Base-by-base conservation (phyloP, 2,113 vertebrate genomes). In the Alaudala cheleensis region DNA sequence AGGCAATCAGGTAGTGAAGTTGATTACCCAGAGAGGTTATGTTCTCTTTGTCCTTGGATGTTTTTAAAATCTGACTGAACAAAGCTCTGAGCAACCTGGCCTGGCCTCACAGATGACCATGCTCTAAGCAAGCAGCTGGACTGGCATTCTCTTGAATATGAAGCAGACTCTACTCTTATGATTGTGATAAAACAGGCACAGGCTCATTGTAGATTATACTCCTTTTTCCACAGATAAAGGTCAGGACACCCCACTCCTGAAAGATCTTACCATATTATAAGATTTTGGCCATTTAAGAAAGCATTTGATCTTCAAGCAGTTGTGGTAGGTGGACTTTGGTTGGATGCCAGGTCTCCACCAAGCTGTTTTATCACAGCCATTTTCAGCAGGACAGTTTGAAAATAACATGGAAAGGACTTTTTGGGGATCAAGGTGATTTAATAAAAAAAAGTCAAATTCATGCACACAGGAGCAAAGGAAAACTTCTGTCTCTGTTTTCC, bases 21-120 rank as follows among this genome's bases (percentile, higher is more conserved):
- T 18, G 13, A 2, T 10, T 54, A 5, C 40, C 20, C 15, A 29
- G 23, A 57, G 19, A 78, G 8, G 8, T 3, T 62, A 9, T n/a
- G 14, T 11, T 26, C 9, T 54, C 42, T 61, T 42, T 50, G 21
- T 47, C 16, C 31, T 69, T 49, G 57, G 18, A 21, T 6, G 0
- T 37, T 94, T 88, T 67, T n/a, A 83, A 60, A 81, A 26, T 13
- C 9, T 49, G 19, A 17, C 44, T 56, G 24, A 24, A 31, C 26
- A 76, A 74, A 93, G 12, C 22, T 64, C 5, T 39, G 16, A 49
- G 19, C 21, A 88, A 19, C 19, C 26, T 33, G 11, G 2, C 28
- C 53, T 44, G 44, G 80, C 31, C 17, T 66, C 2, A 0, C 0
- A 44, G 31, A 33, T 16, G 20, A 3, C 12, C 2, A 0, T 29